Evolutionary conservation across 1,140 invertebrate species (phyloP).

Genomic region (Propsilocerus akamusi): DNA sequence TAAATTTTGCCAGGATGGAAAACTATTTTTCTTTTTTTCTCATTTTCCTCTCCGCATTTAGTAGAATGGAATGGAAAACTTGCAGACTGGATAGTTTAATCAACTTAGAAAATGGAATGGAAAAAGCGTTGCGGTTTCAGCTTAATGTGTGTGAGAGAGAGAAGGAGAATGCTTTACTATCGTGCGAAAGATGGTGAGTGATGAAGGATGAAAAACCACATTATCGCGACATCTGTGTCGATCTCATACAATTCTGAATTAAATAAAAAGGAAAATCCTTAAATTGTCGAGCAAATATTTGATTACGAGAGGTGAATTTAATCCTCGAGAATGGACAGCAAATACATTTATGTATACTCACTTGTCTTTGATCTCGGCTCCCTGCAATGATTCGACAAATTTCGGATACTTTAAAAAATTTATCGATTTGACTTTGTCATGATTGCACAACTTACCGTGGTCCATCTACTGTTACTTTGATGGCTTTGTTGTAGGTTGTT

Average conservation of each 20-base stretch:
- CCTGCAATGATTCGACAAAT: too few species aligned
- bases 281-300: too few species aligned
- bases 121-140: too few species aligned
- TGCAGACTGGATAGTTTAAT: too few species aligned
- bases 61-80: background rate
- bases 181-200: too few species aligned
- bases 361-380: constrained; percentile 94
- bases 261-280: background rate
- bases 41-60: background rate
- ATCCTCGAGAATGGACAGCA: too few species aligned
- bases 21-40: constrained; percentile 1
- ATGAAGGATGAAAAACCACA: background rate
- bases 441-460: constrained; percentile 30
- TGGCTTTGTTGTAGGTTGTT: constrained; percentile 93
- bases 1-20: constrained; percentile 1
- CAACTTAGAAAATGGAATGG: background rate
- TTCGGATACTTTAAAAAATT: background rate
- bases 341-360: too few species aligned
- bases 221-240: background rate
- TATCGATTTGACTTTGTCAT: background rate
- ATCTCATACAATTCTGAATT: too few species aligned
- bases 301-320: too few species aligned
- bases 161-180: too few species aligned
- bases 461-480: constrained; percentile 96
- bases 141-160: too few species aligned